Percentiles rank a stretch among this genome's conserved stretches.
Conservation (phyloP, 2,113 vertebrate species). For the Lichenostomus cassidix region DNA sequence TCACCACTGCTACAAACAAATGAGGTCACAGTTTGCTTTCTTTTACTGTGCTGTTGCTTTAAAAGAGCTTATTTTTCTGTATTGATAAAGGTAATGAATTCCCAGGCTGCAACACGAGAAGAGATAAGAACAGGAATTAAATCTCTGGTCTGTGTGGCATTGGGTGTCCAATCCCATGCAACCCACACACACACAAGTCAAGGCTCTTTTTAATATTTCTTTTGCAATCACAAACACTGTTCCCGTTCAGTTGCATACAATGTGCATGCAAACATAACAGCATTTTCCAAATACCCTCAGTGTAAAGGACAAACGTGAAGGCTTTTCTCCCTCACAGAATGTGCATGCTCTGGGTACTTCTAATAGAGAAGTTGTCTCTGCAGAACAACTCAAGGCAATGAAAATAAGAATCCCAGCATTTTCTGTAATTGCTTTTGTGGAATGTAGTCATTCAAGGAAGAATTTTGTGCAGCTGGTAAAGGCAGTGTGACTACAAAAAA, state of each 20-base stretch:
- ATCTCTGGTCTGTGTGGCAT: not conserved
- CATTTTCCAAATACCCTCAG: not conserved
- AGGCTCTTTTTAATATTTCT: not conserved
- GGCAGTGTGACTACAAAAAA: not conserved
- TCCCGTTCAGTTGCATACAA: not conserved
- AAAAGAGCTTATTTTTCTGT: not conserved
- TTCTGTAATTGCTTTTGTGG: constrained; percentile 7
- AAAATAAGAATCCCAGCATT: not conserved
- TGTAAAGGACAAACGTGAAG: not conserved
- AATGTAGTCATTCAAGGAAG: not conserved
- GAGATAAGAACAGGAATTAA: not conserved
- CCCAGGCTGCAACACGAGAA: not conserved
- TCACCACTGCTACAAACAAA: not conserved
- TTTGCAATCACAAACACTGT: not conserved
- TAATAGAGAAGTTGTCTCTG: not conserved
- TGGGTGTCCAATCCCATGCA: not conserved
- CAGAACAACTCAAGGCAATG: not conserved
- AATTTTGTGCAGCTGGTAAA: constrained; percentile 30
- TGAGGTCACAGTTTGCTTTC: not conserved
- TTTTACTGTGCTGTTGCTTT: not conserved
- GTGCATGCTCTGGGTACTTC: not conserved
- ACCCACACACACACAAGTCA: not conserved
- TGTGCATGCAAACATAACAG: not conserved
- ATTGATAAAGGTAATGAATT: not conserved
- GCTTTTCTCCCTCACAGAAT: not conserved